Conservation (phyloP, 2,888 invertebrate genomes). For the Andrena marginata region DNA sequence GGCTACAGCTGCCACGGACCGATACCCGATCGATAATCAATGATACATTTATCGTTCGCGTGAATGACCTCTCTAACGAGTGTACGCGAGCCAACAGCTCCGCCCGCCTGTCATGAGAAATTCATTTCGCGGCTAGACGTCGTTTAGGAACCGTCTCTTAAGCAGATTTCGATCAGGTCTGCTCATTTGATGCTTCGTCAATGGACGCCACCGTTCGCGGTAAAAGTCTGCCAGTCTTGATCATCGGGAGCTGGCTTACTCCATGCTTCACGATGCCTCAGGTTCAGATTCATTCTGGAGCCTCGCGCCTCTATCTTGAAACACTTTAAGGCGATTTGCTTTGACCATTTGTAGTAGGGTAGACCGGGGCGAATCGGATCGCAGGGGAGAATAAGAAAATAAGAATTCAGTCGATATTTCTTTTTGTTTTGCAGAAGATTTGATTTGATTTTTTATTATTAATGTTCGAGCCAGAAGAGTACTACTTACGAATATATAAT, state of each 20-base stretch:
- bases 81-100: neutral
- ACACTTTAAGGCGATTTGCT: neutral
- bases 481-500: no score
- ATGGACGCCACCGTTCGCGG: conserved; percentile 10
- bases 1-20: neutral
- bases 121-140: conserved; percentile 2
- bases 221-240: conserved; percentile 38
- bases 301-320: no score
- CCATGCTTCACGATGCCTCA: neutral
- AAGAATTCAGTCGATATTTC: no score
- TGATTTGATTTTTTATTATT: no score
- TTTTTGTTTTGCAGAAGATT: no score
- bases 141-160: neutral
- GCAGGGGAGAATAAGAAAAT: no score
- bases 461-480: no score
- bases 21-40: neutral
- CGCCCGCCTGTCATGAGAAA: neutral
- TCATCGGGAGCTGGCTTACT: neutral
- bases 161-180: conserved; percentile 38
- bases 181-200: conserved; percentile 44
- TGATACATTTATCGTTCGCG: conserved; percentile 1
- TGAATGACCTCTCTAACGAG: neutral
- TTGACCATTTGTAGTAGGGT: neutral
- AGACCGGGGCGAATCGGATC: no score
- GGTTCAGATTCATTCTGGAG: neutral